A percentile compares a stretch with the other conserved stretches of the same genome.
Conservation (phyloP, 30 jellyfish, hydroid and myxozoan genomes). For the Catostylus mosaicus region DNA sequence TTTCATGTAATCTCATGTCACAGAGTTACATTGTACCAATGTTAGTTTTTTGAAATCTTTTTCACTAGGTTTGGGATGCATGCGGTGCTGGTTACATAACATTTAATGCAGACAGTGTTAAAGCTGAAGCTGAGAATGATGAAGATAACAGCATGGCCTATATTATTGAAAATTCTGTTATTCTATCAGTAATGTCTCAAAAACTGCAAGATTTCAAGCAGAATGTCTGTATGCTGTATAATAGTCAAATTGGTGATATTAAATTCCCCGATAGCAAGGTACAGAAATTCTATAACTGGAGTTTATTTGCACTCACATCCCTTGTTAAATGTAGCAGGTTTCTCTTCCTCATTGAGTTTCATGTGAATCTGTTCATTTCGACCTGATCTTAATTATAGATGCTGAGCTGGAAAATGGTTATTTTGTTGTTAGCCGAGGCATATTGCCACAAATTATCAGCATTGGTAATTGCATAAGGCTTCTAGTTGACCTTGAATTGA, state of each 20-base stretch:
- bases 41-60: slow-evolving; percentile 8
- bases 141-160: slow-evolving; percentile 67
- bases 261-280: slow-evolving; percentile 65
- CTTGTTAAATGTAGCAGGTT: no score
- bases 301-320: not conserved
- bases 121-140: slow-evolving; percentile 8
- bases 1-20: no score
- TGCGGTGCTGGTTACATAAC: slow-evolving; percentile 90
- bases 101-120: slow-evolving; percentile 71
- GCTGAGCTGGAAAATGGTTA: no score
- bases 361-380: no score
- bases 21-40: no score
- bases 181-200: slow-evolving; percentile 63
- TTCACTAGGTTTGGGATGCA: slow-evolving; percentile 90
- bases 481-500: not conserved
- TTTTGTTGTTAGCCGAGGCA: no score
- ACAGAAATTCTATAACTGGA: not conserved
- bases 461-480: not conserved
- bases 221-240: slow-evolving; percentile 50
- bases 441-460: not conserved
- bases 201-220: slow-evolving; percentile 17
- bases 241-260: slow-evolving; percentile 54
- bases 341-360: not conserved
- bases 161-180: slow-evolving; percentile 82
- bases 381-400: no score